Percentiles rank a stretch among this genome's conserved stretches.
phyloP scores from a whole-genome alignment of 1,140 invertebrate species.

The Pachyrhynchus sulphureomaculatus region DNA sequence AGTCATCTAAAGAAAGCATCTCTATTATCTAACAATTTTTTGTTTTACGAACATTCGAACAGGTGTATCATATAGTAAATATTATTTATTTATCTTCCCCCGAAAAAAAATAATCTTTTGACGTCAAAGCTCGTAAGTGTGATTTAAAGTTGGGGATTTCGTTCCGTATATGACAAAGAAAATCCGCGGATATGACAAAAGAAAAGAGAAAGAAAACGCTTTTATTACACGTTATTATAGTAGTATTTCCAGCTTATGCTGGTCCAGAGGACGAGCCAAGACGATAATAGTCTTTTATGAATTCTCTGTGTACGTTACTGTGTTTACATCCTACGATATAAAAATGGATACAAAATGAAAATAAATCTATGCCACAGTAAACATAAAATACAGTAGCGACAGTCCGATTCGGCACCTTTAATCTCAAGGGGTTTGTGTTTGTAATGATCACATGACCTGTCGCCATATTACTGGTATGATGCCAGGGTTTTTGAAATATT shows the following conservation, averaged over 20 bases:
- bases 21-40: too few relatives aligned
- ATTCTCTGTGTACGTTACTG: slow-evolving; percentile 14
- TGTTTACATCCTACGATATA: slow-evolving; percentile 24
- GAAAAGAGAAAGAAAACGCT: slow-evolving; percentile 35
- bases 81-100: slow-evolving; percentile 20
- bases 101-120: slow-evolving; percentile 27
- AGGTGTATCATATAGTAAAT: slow-evolving; percentile 12
- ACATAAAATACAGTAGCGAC: too few relatives aligned
- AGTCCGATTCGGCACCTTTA: too few relatives aligned
- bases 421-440: too few relatives aligned
- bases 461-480: too few relatives aligned
- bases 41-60: neutral
- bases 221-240: slow-evolving; percentile 48
- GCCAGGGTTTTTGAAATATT: too few relatives aligned
- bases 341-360: too few relatives aligned
- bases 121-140: slow-evolving; percentile 36
- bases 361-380: too few relatives aligned
- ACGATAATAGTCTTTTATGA: slow-evolving; percentile 38
- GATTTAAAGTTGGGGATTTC: slow-evolving; percentile 38
- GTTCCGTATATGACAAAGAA: slow-evolving; percentile 29
- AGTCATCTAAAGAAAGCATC: too few relatives aligned
- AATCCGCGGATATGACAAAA: slow-evolving; percentile 29
- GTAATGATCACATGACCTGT: too few relatives aligned
- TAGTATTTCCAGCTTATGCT: slow-evolving; percentile 46
- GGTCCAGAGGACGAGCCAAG: slow-evolving; percentile 22